Evolutionary conservation across 2,113 vertebrate species (phyloP).

Genomic region (Myrmophylax atrothorax): DNA sequence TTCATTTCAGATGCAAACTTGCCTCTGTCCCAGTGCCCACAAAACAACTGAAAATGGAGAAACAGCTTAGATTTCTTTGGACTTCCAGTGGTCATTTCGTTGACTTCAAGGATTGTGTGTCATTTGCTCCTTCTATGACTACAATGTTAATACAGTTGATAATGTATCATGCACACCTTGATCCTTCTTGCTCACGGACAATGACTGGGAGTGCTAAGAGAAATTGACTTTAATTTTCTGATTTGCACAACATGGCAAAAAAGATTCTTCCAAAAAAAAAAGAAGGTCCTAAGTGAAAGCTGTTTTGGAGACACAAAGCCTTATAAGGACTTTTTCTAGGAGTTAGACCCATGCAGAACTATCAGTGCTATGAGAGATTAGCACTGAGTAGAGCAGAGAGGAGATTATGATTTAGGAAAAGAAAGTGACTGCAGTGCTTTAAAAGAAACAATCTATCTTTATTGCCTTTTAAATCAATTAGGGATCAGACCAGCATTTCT

Average conservation of each 20-base stretch:
- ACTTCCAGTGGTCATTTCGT: background rate
- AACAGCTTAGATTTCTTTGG: background rate
- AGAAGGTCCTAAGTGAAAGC: background rate
- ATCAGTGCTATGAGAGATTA: background rate
- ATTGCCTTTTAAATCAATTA: slow-evolving; percentile 9
- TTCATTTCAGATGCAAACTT: background rate
- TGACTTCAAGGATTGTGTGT: background rate
- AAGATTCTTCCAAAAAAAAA: background rate
- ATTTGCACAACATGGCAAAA: background rate
- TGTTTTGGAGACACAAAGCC: background rate
- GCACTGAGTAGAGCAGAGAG: background rate
- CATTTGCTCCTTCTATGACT: background rate
- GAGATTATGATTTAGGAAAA: background rate
- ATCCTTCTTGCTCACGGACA: background rate
- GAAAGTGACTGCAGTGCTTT: background rate
- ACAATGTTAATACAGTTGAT: background rate
- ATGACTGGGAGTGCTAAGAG: background rate
- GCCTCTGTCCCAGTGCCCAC: background rate
- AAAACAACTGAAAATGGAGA: background rate
- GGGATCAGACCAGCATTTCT: background rate
- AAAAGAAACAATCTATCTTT: slow-evolving; percentile 17
- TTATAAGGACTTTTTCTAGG: background rate
- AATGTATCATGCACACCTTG: background rate
- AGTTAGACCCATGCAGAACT: background rate
- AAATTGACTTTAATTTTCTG: background rate